Evolutionary conservation across 2,113 vertebrate species (phyloP), one percentile per base, ranked within the genome.

Genomic region (Labeo catla): DNA sequence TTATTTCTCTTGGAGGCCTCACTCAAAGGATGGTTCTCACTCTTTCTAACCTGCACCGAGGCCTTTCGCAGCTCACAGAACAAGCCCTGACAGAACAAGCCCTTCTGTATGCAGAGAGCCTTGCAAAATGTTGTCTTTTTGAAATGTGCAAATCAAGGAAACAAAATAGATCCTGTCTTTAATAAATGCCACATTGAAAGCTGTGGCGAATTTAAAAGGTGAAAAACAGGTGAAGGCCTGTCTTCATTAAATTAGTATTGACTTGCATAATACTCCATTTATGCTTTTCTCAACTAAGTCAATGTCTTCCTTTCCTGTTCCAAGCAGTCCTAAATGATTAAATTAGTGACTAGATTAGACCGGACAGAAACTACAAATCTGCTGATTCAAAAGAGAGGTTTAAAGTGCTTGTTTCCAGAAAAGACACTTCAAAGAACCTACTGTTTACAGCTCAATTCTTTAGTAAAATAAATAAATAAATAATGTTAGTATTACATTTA

Each of bases 231-330:
- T 94, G 90, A 94, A 93, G 91, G 91, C 88, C 90, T 93, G 89
- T 82, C 81, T 84, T 93, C 90, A 95, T 95, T 85, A 83, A 89
- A 94, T 95, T 95, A 95, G 87, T 92, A 94, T 94, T 88, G 93
- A 95, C 92, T 91, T 89, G 87, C 88, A 91, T 92, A 91, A 91
- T 47, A 79, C 86, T 86, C 86, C 92, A 92, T 94, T 94, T 95
- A 94, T 92, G 92, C 94, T 88, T 92, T 92, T 91, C 89, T 91
- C 91, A 92, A 91, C 90, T 89, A 92, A 92, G 90, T 81, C 84
- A 83, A 91, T 90, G 91, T 91, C 90, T 93, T 92, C 90, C 90
- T 87, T 92, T 91, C 92, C 91, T 89, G 74, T 66, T 87, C 57
- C 89, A 86, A 89, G 86, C 88, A 91, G 90, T 93, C 90, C 88